A percentile compares a stretch with the other conserved stretches of the same genome.
Evolutionary conservation across 2,113 vertebrate genomes (phyloP).

Genomic region (Sporophila hypoxantha): DNA sequence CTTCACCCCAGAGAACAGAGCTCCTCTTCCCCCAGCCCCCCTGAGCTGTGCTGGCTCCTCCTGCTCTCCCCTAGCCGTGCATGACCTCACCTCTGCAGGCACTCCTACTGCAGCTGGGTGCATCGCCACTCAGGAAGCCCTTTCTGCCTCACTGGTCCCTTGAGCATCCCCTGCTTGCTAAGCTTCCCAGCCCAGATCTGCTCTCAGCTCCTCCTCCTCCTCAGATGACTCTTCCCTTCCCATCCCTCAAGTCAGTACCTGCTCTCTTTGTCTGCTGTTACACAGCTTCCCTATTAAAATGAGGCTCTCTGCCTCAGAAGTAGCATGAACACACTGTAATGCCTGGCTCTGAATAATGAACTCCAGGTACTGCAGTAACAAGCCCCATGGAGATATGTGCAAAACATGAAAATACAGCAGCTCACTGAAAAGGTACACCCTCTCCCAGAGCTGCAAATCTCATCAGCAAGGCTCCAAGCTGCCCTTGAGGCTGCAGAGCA

Average conservation of each 20-base stretch:
- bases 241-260: slow-evolving; percentile 47
- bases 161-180: slow-evolving; percentile 28
- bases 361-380: slow-evolving; percentile 30
- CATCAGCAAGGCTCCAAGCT: not conserved
- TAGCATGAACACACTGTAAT: not conserved
- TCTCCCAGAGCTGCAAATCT: slow-evolving; percentile 2
- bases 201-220: slow-evolving; percentile 43
- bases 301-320: slow-evolving; percentile 12
- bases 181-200: slow-evolving; percentile 36
- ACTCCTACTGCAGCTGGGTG: not conserved
- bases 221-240: slow-evolving; percentile 40
- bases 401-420: slow-evolving; percentile 13
- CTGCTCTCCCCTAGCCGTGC: not conserved
- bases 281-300: slow-evolving; percentile 31
- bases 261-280: slow-evolving; percentile 37
- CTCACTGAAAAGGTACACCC: not conserved
- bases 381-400: slow-evolving; percentile 4
- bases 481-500: slow-evolving; percentile 19
- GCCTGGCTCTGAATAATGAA: slow-evolving; percentile 27
- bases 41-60: not conserved
- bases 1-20: not conserved
- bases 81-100: slow-evolving; percentile 44
- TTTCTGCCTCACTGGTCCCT: slow-evolving; percentile 39
- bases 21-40: not conserved
- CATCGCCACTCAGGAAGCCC: not conserved